Evolutionary conservation across 2,113 vertebrate genomes (phyloP).

Genomic region (Girardinichthys multiradiatus): DNA sequence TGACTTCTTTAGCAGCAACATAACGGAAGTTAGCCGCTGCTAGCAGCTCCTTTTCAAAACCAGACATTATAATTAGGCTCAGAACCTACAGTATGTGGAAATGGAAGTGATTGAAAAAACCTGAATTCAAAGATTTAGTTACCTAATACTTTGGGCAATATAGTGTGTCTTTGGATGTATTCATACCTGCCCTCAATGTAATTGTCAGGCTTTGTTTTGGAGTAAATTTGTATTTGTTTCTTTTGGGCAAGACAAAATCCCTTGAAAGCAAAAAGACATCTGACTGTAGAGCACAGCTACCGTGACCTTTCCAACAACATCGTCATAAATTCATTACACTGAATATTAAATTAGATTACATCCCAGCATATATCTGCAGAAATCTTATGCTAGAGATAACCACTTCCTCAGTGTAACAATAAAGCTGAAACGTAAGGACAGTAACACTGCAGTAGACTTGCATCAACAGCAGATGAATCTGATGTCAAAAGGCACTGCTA

Average conservation of each 20-base stretch:
- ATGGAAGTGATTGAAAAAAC: too few species aligned
- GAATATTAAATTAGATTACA: slow-evolving; percentile 1
- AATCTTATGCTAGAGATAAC: neutral
- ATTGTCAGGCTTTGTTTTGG: too few species aligned
- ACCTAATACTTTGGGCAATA: too few species aligned
- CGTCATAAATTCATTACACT: neutral
- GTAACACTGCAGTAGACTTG: slow-evolving; percentile 23
- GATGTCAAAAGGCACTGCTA: slow-evolving; percentile 18
- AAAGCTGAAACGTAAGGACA: slow-evolving; percentile 1
- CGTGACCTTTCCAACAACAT: neutral
- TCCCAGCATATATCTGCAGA: neutral
- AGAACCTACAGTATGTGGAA: too few species aligned
- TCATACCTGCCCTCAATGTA: neutral
- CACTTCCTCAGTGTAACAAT: neutral
- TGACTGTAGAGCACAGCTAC: too few species aligned
- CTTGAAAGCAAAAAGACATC: too few species aligned
- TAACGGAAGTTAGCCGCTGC: too few species aligned
- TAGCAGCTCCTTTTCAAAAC: too few species aligned
- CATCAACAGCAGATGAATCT: slow-evolving; percentile 16
- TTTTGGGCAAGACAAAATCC: neutral
- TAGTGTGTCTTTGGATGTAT: neutral
- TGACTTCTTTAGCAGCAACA: too few species aligned
- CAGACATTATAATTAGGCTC: too few species aligned
- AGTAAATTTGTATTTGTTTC: too few species aligned
- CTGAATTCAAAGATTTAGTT: too few species aligned